Conservation (phyloP, 2,113 vertebrate genomes). For the Dinomys branickii region DNA sequence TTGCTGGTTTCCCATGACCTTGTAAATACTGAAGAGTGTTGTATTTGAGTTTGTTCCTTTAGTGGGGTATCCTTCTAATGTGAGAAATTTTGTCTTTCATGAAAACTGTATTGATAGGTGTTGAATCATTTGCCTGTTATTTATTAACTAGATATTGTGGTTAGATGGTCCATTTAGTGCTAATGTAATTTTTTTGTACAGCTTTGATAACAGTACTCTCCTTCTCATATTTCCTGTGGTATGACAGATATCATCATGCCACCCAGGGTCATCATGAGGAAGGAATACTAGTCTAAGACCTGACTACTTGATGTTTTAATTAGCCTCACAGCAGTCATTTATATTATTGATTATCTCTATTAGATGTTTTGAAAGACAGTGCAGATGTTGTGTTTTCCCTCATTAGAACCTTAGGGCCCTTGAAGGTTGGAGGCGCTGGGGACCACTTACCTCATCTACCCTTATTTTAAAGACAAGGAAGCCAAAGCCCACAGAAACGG, state of each 20-base stretch:
- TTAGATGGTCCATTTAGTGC: neutral
- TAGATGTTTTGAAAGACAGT: constrained; percentile 40
- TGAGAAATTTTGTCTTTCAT: neutral
- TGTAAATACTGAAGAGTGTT: neutral
- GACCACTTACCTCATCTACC: neutral
- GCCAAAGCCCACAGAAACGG: neutral
- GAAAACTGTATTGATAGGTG: neutral
- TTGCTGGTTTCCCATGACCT: neutral
- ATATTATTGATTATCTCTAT: neutral
- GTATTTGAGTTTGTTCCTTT: neutral
- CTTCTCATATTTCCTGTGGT: neutral
- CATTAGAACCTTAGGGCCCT: neutral
- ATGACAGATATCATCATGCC: neutral
- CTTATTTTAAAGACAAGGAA: constrained; percentile 44
- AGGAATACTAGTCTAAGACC: neutral
- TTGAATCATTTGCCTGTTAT: neutral
- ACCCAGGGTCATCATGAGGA: neutral
- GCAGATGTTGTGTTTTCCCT: constrained; percentile 1
- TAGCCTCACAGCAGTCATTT: neutral
- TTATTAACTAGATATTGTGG: constrained; percentile 10
- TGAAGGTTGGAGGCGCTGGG: neutral
- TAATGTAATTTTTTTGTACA: constrained; percentile 3
- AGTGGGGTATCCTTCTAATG: neutral
- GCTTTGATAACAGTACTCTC: neutral
- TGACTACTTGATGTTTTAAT: constrained; percentile 7